Conservation (phyloP, 2,113 vertebrate species). For the Hyla sarda region DNA sequence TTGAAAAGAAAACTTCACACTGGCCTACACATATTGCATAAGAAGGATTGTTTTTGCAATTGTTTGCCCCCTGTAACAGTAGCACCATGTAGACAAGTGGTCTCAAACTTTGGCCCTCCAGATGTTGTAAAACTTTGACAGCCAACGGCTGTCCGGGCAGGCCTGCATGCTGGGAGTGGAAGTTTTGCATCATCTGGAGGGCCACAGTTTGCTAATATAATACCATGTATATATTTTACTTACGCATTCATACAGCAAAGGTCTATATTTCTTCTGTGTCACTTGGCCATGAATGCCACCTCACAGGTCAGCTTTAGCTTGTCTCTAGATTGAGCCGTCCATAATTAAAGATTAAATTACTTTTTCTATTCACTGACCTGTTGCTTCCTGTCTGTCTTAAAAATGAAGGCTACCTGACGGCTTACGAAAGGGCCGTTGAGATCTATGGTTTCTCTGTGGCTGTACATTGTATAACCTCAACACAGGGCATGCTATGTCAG, state of each 20-base stretch:
- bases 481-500: slow-evolving; percentile 44
- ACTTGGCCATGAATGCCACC: background rate
- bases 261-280: background rate
- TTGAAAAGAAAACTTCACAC: too few relatives aligned
- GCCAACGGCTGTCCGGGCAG: too few relatives aligned
- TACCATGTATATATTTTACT: background rate
- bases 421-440: slow-evolving; percentile 41
- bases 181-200: too few relatives aligned
- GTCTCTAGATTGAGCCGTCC: background rate
- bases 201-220: too few relatives aligned
- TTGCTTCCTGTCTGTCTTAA: slow-evolving; percentile 27
- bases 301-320: background rate
- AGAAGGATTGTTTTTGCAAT: too few relatives aligned
- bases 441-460: slow-evolving; percentile 43
- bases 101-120: too few relatives aligned
- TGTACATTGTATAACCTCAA: slow-evolving; percentile 49
- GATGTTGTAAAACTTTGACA: too few relatives aligned
- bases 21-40: too few relatives aligned
- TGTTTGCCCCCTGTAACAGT: too few relatives aligned
- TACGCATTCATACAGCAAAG: background rate
- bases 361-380: slow-evolving; percentile 46
- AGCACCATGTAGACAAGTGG: too few relatives aligned
- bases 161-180: too few relatives aligned
- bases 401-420: slow-evolving; percentile 26
- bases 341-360: slow-evolving; percentile 21